Evolutionary conservation across 2,113 vertebrate genomes (phyloP).

Genomic region (Rhombomys opimus): DNA sequence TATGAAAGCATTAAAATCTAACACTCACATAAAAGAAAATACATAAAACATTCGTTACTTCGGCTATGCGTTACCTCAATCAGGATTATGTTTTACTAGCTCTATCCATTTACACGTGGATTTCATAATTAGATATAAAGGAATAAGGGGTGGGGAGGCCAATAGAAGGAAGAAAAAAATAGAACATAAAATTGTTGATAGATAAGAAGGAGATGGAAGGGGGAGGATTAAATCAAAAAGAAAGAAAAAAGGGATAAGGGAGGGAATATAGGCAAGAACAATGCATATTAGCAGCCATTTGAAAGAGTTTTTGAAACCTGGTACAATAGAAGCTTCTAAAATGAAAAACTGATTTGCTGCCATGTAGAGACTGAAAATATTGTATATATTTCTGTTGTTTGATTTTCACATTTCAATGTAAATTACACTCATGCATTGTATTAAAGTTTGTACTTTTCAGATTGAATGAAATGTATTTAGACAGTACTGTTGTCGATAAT

Average conservation of each 20-base stretch:
- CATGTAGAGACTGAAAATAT: slow-evolving; percentile 30
- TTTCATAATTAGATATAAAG: background rate
- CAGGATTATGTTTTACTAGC: background rate
- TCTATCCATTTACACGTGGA: background rate
- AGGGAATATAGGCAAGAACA: background rate
- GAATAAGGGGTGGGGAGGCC: too few species aligned
- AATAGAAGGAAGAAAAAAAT: background rate
- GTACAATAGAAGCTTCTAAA: background rate
- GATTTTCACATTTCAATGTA: background rate
- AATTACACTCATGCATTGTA: background rate
- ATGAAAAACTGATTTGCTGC: background rate
- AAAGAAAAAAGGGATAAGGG: background rate
- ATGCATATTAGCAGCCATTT: background rate
- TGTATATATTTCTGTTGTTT: background rate
- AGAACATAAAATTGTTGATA: background rate
- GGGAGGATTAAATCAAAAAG: background rate
- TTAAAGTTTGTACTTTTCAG: slow-evolving; percentile 9
- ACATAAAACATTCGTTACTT: background rate
- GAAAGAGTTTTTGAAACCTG: background rate
- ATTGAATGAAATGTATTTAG: slow-evolving; percentile 42
- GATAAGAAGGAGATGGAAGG: background rate
- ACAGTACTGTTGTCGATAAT: slow-evolving; percentile 6
- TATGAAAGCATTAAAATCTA: too few species aligned
- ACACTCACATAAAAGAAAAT: background rate
- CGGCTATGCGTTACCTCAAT: background rate